Conservation (phyloP, 2,888 invertebrate species). For the Pilophorus perplexus region DNA sequence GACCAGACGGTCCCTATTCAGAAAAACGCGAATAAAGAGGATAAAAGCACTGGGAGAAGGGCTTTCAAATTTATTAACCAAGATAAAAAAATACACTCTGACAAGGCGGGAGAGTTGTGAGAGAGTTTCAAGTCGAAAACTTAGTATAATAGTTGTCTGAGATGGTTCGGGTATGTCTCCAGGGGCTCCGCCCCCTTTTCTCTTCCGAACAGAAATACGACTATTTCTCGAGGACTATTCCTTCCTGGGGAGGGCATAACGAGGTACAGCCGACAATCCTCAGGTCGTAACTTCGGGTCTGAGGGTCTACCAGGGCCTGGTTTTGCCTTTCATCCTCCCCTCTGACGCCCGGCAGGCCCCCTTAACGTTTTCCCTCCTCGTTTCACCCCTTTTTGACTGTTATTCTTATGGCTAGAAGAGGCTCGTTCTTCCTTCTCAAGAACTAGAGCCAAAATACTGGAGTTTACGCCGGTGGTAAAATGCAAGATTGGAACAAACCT, state of each 20-base stretch:
- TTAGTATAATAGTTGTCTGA: constrained; percentile 32
- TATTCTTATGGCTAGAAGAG: constrained; percentile 12
- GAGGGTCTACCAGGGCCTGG: no score
- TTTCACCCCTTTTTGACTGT: constrained; percentile 1
- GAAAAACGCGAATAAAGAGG: neutral
- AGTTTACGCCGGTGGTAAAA: constrained; percentile 25
- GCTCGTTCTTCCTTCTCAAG: neutral
- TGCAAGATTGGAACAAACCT: constrained; percentile 6
- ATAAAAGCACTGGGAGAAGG: neutral
- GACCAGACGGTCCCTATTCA: constrained; percentile 17
- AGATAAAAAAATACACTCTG: constrained; percentile 18
- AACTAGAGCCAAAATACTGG: constrained; percentile 8
- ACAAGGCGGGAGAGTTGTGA: constrained; percentile 6
- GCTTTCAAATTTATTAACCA: constrained; percentile 18
- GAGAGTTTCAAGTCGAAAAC: constrained; percentile 31
- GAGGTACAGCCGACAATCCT: neutral
- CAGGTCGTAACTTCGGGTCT: constrained; percentile 18
- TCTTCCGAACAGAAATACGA: constrained; percentile 15
- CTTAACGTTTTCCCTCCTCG: constrained; percentile 5
- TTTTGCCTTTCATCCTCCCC: neutral
- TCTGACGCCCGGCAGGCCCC: neutral
- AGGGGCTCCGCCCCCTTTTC: neutral
- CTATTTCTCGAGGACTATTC: constrained; percentile 27
- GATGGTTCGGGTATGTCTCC: constrained; percentile 24
- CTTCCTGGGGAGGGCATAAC: constrained; percentile 27